Percentiles rank a stretch among this genome's conserved stretches.
These are phyloP conservation scores for Paralichthys olivaceus DNA, from an alignment of 2,113 vertebrate species.

Conservation along the genomic window DNA sequence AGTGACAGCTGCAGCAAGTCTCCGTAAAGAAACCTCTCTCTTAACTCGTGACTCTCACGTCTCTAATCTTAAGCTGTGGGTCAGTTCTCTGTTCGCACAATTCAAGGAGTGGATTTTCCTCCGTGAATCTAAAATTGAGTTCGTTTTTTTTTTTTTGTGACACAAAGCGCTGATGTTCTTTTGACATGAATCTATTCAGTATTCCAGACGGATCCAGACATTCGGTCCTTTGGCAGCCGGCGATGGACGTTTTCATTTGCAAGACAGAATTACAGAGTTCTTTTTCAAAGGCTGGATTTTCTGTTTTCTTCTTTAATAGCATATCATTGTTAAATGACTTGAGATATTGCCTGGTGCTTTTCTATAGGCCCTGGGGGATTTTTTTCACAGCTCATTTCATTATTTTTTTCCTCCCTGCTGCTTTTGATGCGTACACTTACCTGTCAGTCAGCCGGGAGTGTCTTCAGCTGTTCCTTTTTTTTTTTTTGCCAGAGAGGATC, in stretches of 20 bases:
- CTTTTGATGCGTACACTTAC: constrained; percentile 24
- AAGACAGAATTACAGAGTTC: constrained; percentile 58
- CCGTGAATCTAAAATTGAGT: constrained; percentile 35
- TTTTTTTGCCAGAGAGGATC: constrained; percentile 5
- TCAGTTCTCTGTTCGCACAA: constrained; percentile 28
- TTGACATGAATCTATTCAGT: constrained; percentile 38
- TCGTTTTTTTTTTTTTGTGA: constrained; percentile 13
- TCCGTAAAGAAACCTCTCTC: not conserved
- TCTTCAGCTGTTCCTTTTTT: not conserved
- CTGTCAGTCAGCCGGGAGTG: constrained; percentile 44
- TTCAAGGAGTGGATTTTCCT: constrained; percentile 9
- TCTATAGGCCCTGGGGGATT: constrained; percentile 36
- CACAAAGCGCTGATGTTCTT: constrained; percentile 36
- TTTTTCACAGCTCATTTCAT: constrained; percentile 47
- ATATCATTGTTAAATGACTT: constrained; percentile 63
- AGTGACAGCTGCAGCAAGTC: constrained; percentile 49
- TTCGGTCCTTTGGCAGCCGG: not conserved
- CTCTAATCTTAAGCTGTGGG: constrained; percentile 23
- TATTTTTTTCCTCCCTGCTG: constrained; percentile 44
- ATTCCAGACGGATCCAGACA: constrained; percentile 49
- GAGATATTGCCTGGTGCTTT: constrained; percentile 45
- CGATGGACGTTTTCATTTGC: constrained; percentile 59
- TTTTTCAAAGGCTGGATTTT: constrained; percentile 50
- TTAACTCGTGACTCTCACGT: constrained; percentile 8
- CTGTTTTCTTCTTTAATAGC: constrained; percentile 57